Base-by-base conservation (phyloP, 2,888 invertebrate genomes). In the Dryococelus australis region DNA sequence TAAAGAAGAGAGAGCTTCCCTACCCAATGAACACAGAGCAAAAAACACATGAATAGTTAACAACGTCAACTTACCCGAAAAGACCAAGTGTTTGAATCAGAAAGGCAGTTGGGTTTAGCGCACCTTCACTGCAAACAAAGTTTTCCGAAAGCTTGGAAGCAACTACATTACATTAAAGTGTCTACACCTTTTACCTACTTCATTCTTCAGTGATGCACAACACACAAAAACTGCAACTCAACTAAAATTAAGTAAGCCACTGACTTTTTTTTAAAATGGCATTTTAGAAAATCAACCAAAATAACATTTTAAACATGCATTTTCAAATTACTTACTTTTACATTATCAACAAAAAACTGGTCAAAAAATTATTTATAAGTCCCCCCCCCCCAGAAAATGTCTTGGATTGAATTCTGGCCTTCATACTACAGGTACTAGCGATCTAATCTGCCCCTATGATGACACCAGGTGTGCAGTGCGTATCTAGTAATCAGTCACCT, bases 21-120 rank as follows among this genome's bases (percentile, higher is more conserved):
- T 65, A 3, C 24, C 65, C 65, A 65, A 16, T 24, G 2, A 65
- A 65, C 47, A 47, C 47, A n/a, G 1, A 65, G 2, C 10, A n/a
- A 20, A 65, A 65, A 65, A 65, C 65, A 65, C 65, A 65, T 24
- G n/a, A 65, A 65, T 65, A 65, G 65, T 65, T 16, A 65, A 65
- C 65, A 65, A 65, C 3, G 65, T 65, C 20, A 65, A 65, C 95
- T 95, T 95, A 96, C 96, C 96, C 95, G 93, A 95, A 95, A 93
- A 94, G 94, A 93, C 94, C 94, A 93, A 95, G 94, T 93, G 95
- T 94, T 94, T 95, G 95, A 94, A 95, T 94, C 94, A 95, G 94
- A 94, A 95, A 95, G 94, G 95, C 94, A 93, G 95, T 94, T 93
- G 95, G 94, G 93, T 94, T 94, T 93, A 94, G 94, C 94, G 95